Evolutionary conservation across 2,113 vertebrate species (phyloP).

Genomic region (Campylomormyrus numenius): DNA sequence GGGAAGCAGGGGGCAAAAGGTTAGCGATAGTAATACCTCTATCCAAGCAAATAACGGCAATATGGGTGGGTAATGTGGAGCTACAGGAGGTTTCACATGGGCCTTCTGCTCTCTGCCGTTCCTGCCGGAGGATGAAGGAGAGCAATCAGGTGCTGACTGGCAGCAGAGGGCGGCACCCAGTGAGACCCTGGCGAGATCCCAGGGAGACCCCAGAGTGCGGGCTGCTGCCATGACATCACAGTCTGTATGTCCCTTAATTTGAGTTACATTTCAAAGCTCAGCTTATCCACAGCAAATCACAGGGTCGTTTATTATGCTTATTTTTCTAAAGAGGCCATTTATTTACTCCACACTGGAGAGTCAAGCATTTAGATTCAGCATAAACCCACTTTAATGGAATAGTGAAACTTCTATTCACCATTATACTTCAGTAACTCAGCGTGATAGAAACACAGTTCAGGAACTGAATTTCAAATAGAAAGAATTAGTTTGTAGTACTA

Average conservation of each 20-base stretch:
- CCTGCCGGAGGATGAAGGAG: background rate
- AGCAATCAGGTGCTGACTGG: background rate
- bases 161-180: background rate
- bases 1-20: slow-evolving; percentile 25
- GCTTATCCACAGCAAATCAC: background rate
- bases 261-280: background rate
- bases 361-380: background rate
- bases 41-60: background rate
- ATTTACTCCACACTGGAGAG: background rate
- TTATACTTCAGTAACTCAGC: background rate
- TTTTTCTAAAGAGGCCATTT: background rate
- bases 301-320: background rate
- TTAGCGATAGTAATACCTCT: background rate
- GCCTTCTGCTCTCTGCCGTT: background rate
- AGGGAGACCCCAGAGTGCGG: background rate
- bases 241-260: background rate
- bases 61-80: background rate
- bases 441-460: background rate
- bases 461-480: background rate
- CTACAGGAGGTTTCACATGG: background rate
- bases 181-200: background rate
- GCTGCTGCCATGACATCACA: background rate
- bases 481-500: background rate
- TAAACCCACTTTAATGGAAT: background rate
- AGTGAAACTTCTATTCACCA: background rate